Evolutionary conservation across 2,888 invertebrate species (phyloP), one percentile per base, ranked within the genome.

Genomic region (Automeris io): DNA sequence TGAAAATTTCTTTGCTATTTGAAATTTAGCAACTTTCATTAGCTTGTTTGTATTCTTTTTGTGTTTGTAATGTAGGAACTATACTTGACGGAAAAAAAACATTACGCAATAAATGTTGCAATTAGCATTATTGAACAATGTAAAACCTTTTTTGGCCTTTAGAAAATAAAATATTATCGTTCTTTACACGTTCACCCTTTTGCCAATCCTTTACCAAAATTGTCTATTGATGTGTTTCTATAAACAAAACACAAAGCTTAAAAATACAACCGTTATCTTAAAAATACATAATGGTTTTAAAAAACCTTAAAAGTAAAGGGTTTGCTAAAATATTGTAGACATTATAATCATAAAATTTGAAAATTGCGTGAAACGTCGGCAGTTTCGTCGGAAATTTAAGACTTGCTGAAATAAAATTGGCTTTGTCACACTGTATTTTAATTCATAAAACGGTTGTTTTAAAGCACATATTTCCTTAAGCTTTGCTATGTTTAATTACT

Each of bases 171-270:
- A 11, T 22, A 13, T 26, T 40, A 49, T 53, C 51, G 39, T 46
- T 51, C 21, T n/a, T n/a, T n/a, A n/a, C n/a, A 39, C 45, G 47
- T 48, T 53, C 72, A 69, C 62, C 67, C 70, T 68, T 77, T 71
- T 66, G 33, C 63, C 70, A 77, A 79, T 59, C 61, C 67, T 69
- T 73, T 73, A 44, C 59, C 65, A 46, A 70, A 62, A 64, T 50
- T 52, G 43, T 47, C 42, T 43, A 39, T 51, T 54, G 59, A 60
- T 45, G 61, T 70, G 70, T 61, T 58, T 61, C 59, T 59, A 66
- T 68, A 64, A 70, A 70, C 47, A 46, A 55, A 55, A 53, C 23
- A 40, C 42, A 16, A 36, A 36, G 47, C 35, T 51, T 35, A 40
- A 37, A 53, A 42, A 49, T 35, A 8, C 39, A 41, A 19, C 37